A percentile compares a stretch with the other conserved stretches of the same genome.
Evolutionary conservation across 2,113 vertebrate species (phyloP).

Genomic region (Corythornis vintsioides): DNA sequence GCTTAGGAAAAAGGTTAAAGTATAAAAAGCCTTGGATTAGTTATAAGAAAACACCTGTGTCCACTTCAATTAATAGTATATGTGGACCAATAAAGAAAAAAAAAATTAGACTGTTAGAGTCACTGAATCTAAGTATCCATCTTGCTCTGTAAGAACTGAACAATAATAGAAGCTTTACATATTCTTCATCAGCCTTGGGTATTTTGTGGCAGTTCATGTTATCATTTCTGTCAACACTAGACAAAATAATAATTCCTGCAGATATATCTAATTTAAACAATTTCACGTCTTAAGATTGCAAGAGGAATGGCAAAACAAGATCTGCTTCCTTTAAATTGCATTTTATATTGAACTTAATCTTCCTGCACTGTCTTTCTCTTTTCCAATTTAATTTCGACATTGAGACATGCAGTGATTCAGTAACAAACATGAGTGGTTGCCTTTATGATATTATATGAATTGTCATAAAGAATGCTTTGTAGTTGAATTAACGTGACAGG

Average conservation of each 20-base stretch:
- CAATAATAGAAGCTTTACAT: background rate
- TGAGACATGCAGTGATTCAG: constrained; percentile 58
- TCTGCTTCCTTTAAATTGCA: background rate
- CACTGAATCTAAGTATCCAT: background rate
- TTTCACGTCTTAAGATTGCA: background rate
- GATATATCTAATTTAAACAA: background rate
- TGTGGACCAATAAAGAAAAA: background rate
- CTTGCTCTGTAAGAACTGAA: background rate
- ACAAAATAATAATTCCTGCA: background rate
- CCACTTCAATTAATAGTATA: background rate
- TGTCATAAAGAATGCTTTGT: constrained; percentile 73
- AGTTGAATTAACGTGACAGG: constrained; percentile 75
- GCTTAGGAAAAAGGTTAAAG: background rate
- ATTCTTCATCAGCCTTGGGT: background rate
- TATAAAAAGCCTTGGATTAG: background rate
- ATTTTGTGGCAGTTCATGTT: background rate
- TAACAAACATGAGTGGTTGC: constrained; percentile 73
- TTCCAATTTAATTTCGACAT: constrained; percentile 54
- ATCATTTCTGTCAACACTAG: background rate
- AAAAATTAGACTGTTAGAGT: background rate
- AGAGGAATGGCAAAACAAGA: background rate
- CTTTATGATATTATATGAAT: constrained; percentile 70
- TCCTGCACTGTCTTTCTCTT: background rate
- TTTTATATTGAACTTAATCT: constrained; percentile 37
- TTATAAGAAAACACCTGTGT: background rate